Evolutionary conservation across 1,140 invertebrate species (phyloP).

Genomic region (Penaeus indicus): DNA sequence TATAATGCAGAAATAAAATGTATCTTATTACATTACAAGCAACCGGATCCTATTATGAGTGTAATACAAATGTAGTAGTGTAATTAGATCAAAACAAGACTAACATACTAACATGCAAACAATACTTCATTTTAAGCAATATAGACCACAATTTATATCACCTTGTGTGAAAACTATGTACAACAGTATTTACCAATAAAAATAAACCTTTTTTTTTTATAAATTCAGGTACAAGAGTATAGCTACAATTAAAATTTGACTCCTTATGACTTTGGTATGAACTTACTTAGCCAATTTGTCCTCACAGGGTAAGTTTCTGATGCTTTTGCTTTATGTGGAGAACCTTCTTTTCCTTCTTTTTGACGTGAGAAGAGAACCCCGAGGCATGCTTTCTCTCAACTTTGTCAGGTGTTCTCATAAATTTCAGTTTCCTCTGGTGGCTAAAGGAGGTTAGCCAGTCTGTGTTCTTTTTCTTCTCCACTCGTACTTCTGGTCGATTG

Average conservation of each 20-base stretch:
- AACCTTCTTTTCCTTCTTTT: not conserved
- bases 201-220: too few species aligned
- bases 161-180: too few species aligned
- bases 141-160: too few species aligned
- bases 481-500: slow-evolving; percentile 61
- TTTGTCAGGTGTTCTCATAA: slow-evolving; percentile 34
- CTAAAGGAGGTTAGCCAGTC: slow-evolving; percentile 61
- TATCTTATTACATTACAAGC: too few species aligned
- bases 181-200: too few species aligned
- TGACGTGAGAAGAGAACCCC: not conserved
- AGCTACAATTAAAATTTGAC: not conserved
- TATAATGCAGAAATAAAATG: too few species aligned
- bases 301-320: not conserved
- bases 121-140: too few species aligned
- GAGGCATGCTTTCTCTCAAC: not conserved
- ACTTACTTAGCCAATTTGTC: not conserved
- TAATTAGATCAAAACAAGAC: too few species aligned
- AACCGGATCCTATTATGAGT: too few species aligned
- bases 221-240: not conserved
- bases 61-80: too few species aligned
- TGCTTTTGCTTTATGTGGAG: slow-evolving; percentile 13
- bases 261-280: slow-evolving; percentile 29
- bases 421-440: slow-evolving; percentile 59
- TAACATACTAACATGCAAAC: too few species aligned
- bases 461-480: slow-evolving; percentile 46